These are phyloP conservation scores for Dicrostonyx torquatus DNA, from an alignment of 2,797 vertebrate genomes.

Conservation along the genomic window DNA sequence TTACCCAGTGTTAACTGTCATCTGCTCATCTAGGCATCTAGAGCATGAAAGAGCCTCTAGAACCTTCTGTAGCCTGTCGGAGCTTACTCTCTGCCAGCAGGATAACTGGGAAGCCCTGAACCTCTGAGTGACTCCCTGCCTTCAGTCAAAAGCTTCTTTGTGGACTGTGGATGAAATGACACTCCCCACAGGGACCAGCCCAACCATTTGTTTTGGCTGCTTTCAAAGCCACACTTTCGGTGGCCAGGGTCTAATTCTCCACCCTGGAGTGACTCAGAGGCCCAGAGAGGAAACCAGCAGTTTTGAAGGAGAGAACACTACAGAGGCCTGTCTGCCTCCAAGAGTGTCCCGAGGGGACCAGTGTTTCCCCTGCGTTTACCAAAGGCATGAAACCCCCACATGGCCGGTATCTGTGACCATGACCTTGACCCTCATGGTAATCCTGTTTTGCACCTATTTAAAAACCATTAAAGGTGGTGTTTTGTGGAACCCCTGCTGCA, in stretches of 20 bases:
- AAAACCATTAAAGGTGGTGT: not conserved
- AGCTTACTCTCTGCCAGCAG: not conserved
- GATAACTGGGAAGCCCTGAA: not conserved
- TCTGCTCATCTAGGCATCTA: not conserved
- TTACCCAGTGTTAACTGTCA: not conserved
- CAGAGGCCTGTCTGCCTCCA: not conserved
- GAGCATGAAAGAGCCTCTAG: not conserved
- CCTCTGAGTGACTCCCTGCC: not conserved
- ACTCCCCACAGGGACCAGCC: not conserved
- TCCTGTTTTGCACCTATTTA: not conserved
- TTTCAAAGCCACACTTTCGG: constrained; percentile 22
- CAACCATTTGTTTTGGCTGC: constrained; percentile 45
- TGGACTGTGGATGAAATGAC: constrained; percentile 41
- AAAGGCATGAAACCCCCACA: not conserved
- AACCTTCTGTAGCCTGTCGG: fast-evolving
- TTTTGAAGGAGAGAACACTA: not conserved
- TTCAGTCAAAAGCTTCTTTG: not conserved
- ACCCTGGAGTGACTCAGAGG: constrained; percentile 42
- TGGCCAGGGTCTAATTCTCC: not conserved
- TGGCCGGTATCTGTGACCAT: not conserved
- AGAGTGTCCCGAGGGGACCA: not conserved
- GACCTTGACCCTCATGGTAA: not conserved
- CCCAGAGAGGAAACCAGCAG: not conserved
- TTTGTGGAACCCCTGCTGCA: not conserved
- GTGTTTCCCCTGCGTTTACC: fast-evolving